These are phyloP conservation scores for Drosophila gunungcola DNA, from an alignment of 1,140 invertebrate species.

Conservation along the genomic window DNA sequence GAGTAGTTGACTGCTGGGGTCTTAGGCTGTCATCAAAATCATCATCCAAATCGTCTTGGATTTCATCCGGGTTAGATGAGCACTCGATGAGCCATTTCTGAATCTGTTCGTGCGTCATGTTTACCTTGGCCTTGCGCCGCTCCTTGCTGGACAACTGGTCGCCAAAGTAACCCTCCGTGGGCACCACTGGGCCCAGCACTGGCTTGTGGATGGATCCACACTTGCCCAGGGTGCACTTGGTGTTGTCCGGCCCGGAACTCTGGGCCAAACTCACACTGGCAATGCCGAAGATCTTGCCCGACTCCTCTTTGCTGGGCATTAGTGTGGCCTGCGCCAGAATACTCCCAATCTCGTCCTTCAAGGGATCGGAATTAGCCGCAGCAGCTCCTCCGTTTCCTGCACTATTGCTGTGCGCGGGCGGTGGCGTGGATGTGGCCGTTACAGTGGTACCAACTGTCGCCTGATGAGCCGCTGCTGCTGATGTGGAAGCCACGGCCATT, in stretches of 20 bases:
- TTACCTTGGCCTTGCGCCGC: constrained; percentile 88
- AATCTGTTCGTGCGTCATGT: constrained; percentile 90
- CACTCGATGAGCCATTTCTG: constrained; percentile 90
- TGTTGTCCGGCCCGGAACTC: constrained; percentile 83
- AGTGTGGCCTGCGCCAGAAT: constrained; percentile 78
- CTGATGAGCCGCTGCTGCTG: constrained; percentile 54
- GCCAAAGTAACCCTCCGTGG: constrained; percentile 79
- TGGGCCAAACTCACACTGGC: constrained; percentile 84
- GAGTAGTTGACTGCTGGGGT: constrained; percentile 67
- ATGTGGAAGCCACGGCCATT: constrained; percentile 53
- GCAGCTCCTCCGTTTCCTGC: constrained; percentile 2
- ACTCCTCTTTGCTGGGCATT: constrained; percentile 85
- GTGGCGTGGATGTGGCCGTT: constrained; percentile 34
- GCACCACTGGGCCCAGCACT: constrained; percentile 79
- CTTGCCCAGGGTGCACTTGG: constrained; percentile 84
- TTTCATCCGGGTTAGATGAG: constrained; percentile 86
- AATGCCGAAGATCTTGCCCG: constrained; percentile 85
- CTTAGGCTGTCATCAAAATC: constrained; percentile 79
- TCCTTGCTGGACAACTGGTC: constrained; percentile 82
- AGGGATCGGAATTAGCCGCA: constrained; percentile 50
- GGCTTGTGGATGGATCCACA: constrained; percentile 84
- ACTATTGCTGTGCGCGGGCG: constrained; percentile 30
- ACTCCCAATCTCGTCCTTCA: constrained; percentile 80
- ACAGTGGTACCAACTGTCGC: constrained; percentile 14
- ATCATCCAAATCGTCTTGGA: constrained; percentile 86